Base-by-base conservation (phyloP, 1,140 invertebrate genomes). In the Himalopsyche phryganea region DNA sequence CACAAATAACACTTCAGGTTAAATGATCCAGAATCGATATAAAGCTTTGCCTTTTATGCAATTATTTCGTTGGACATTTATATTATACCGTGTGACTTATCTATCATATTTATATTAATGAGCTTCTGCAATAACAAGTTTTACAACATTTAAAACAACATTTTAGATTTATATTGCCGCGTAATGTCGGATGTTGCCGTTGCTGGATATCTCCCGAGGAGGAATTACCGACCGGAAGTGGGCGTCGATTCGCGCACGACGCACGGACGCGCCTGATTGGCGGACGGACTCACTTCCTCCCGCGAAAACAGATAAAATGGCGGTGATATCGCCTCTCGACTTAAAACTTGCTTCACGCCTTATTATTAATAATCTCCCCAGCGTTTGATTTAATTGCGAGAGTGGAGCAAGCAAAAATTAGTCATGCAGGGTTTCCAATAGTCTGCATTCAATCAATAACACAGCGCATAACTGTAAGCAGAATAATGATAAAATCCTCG, bases 211-310 rank as follows among this genome's bases (percentile, higher is more conserved):
- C 58, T 50, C 48, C 48, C 47, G 51, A 28, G 28, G 20, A 20
- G 48, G 51, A 60, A 47, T 55, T 28, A 55, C 23, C 15, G 46
- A 48, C 54, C 45, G 61, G 61, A 63, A 58, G 48, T 58, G 52
- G 61, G 61, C 55, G 61, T 32, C 10, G 38, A 28, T 40, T 40
- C 14, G 17, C 15, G 42, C 32, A 10, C 42, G 55, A 44, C 17
- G 40, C 38, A n/a, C 23, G 15, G 48, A 36, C 36, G 56, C 54
- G 23, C 33, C 49, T 50, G 50, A 58, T 58, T 58, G 55, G 60
- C 50, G 38, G 45, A 44, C 52, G 42, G 19, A 19, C 50, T 50
- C 54, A 54, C 60, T 62, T 62, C 55, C 55, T 52, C 55, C 40
- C 45, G 33, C 38, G 6, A 48, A 48, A 59, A 36, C 35, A 14